Conservation (phyloP, 2,888 invertebrate species). For the Labia minor region DNA sequence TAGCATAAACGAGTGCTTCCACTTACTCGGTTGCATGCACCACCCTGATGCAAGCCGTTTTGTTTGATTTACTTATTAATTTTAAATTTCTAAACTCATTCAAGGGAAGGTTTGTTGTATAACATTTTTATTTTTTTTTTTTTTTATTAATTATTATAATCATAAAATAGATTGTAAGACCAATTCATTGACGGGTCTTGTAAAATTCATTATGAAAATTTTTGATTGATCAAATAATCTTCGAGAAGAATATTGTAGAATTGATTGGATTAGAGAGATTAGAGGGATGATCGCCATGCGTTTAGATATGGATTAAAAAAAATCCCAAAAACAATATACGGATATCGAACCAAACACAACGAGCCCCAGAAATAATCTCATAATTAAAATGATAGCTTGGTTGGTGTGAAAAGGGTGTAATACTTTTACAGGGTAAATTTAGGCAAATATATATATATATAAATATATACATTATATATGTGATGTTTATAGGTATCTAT, state of each 20-base stretch:
- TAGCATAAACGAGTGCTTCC: constrained; percentile 18
- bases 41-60: not conserved
- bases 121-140: no score
- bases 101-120: no score
- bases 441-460: constrained; percentile 14
- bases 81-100: no score
- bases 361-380: not conserved
- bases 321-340: not conserved
- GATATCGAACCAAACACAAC: not conserved
- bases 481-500: no score
- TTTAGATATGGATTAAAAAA: not conserved
- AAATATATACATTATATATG: not conserved
- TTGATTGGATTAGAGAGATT: no score
- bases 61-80: no score
- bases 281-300: not conserved
- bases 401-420: not conserved
- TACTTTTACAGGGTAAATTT: not conserved
- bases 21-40: constrained; percentile 19
- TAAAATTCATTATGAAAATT: no score
- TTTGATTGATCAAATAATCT: no score
- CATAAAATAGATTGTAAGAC: no score
- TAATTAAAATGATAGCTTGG: not conserved
- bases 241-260: no score
- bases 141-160: no score
- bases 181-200: no score